Percentiles rank a stretch among this genome's conserved stretches.
Conservation (phyloP, 2,888 invertebrate genomes). For the Sclerodermus sp. region DNA sequence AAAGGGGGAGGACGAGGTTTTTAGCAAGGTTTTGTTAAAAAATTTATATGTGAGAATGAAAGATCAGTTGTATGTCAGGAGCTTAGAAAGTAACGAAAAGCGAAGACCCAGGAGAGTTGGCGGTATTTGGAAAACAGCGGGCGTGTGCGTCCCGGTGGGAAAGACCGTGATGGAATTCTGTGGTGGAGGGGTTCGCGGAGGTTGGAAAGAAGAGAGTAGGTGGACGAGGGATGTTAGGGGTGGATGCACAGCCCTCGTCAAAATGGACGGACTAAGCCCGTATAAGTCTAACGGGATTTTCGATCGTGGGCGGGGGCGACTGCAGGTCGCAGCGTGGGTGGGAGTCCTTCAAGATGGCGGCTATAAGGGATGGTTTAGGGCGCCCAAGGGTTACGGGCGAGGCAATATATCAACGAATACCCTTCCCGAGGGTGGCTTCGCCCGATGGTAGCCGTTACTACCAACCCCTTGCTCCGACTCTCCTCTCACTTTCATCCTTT, state of each 20-base stretch:
- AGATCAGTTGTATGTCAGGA: background rate
- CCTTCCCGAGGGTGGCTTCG: conserved; percentile 35
- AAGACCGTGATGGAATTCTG: conserved; percentile 26
- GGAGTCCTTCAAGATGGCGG: conserved; percentile 57
- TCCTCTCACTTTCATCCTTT: conserved; percentile 22
- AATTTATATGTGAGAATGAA: background rate
- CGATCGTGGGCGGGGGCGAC: conserved; percentile 53
- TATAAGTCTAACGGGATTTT: conserved; percentile 58
- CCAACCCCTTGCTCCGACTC: conserved; percentile 24
- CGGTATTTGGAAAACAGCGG: conserved; percentile 22
- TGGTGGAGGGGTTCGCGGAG: conserved; percentile 11
- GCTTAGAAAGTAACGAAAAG: conserved; percentile 1
- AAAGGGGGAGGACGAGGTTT: background rate
- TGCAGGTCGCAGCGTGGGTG: conserved; percentile 30
- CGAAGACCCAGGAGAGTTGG: conserved; percentile 7
- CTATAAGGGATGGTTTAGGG: conserved; percentile 56
- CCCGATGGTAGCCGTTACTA: conserved; percentile 42
- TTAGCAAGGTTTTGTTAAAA: too few species aligned
- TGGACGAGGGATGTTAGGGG: conserved; percentile 8
- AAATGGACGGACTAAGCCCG: conserved; percentile 57
- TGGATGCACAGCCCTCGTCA: conserved; percentile 45
- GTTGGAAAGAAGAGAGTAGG: background rate
- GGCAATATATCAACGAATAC: conserved; percentile 54
- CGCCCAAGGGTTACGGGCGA: conserved; percentile 50
- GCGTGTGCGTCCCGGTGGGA: conserved; percentile 14